Conservation (phyloP, 1,140 invertebrate genomes). For the Macrotrachela quadricornifera region DNA sequence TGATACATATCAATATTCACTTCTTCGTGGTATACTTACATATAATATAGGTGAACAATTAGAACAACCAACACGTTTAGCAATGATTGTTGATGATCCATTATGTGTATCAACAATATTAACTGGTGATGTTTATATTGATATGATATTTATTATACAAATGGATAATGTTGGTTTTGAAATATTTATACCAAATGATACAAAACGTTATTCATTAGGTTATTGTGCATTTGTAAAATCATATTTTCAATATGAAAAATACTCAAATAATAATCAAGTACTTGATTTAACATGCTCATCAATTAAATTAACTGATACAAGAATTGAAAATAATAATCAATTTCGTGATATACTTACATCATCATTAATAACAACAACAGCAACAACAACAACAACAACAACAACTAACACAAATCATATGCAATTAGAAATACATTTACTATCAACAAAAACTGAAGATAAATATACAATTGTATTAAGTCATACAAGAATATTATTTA, state of each 20-base stretch:
- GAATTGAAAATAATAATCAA: too few relatives aligned
- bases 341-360: too few relatives aligned
- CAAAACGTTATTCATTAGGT: slow-evolving; percentile 12
- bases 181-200: slow-evolving; percentile 22
- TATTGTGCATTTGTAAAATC: background rate
- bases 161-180: slow-evolving; percentile 64
- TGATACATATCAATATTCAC: slow-evolving; percentile 59
- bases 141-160: slow-evolving; percentile 54
- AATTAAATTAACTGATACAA: too few relatives aligned
- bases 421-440: slow-evolving; percentile 1
- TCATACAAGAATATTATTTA: background rate
- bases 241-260: slow-evolving; percentile 4
- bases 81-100: slow-evolving; percentile 16
- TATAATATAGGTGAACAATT: slow-evolving; percentile 77
- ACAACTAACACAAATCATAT: too few relatives aligned
- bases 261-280: background rate
- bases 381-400: too few relatives aligned
- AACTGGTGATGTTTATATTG: slow-evolving; percentile 40
- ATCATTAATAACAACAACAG: too few relatives aligned
- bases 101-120: slow-evolving; percentile 17
- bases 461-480: background rate
- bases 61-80: slow-evolving; percentile 37
- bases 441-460: background rate
- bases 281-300: background rate
- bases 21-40: slow-evolving; percentile 61